phyloP scores from a whole-genome alignment of 2,888 invertebrate species.

The Corbicula japonica region DNA sequence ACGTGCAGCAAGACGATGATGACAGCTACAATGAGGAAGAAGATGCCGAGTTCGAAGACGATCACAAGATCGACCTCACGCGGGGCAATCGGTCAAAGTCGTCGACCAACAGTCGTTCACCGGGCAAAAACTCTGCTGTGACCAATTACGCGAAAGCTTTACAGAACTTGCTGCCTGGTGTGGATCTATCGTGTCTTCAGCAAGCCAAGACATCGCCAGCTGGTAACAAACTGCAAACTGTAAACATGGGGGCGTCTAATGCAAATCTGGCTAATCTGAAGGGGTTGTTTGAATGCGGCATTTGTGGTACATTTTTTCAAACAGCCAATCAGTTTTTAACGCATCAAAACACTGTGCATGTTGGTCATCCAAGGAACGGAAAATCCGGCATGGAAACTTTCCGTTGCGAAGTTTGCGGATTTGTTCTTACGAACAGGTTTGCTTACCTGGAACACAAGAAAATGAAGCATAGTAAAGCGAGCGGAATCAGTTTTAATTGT shows the following conservation, averaged over 20 bases:
- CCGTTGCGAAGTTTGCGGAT: constrained; percentile 60
- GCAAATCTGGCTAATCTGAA: constrained; percentile 25
- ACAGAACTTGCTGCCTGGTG: constrained; percentile 37
- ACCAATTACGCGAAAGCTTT: constrained; percentile 39
- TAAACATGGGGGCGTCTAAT: not conserved
- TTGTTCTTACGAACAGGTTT: constrained; percentile 62
- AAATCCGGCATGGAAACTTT: constrained; percentile 63
- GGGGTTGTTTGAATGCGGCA: constrained; percentile 64
- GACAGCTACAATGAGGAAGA: constrained; percentile 57
- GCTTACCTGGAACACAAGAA: constrained; percentile 64
- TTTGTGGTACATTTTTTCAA: constrained; percentile 62
- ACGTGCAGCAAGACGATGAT: constrained; percentile 46
- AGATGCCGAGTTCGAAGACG: constrained; percentile 44
- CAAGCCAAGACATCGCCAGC: not conserved
- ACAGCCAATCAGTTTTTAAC: constrained; percentile 58
- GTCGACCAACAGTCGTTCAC: constrained; percentile 12
- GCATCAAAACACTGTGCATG: constrained; percentile 54
- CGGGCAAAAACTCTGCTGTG: not conserved
- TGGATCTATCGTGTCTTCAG: constrained; percentile 28
- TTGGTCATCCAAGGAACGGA: constrained; percentile 25
- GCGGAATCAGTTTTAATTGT: constrained; percentile 47
- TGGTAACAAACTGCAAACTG: not conserved
- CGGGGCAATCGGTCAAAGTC: not conserved
- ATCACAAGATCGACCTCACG: constrained; percentile 41
- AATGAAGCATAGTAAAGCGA: constrained; percentile 58